These are phyloP conservation scores for Megaceryle alcyon DNA, from an alignment of 2,797 vertebrate genomes.

Conservation along the genomic window DNA sequence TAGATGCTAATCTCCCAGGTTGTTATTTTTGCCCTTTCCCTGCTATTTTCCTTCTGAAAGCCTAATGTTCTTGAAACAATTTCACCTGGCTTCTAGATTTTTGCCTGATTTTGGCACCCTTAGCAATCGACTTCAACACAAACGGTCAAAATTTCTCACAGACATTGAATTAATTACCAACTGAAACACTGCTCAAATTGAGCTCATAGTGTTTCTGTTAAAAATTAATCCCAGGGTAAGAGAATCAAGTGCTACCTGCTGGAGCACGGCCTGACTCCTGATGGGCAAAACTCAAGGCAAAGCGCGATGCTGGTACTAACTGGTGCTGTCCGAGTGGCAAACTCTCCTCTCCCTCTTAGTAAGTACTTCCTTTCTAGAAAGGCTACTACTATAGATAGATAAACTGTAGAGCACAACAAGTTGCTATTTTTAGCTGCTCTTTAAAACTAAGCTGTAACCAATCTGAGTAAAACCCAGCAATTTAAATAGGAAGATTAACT, in stretches of 20 bases:
- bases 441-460: slow-evolving; percentile 66
- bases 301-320: not conserved
- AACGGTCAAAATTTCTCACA: not conserved
- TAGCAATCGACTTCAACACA: not conserved
- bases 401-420: slow-evolving; percentile 39
- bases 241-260: not conserved
- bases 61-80: not conserved
- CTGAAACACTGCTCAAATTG: not conserved
- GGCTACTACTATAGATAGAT: slow-evolving; percentile 50
- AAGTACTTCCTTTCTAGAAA: slow-evolving; percentile 38
- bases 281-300: not conserved
- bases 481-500: slow-evolving; percentile 65
- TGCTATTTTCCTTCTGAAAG: not conserved
- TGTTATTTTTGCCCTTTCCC: not conserved
- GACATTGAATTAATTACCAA: not conserved
- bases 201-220: not conserved
- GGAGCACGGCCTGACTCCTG: not conserved
- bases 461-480: slow-evolving; percentile 58
- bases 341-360: not conserved
- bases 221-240: not conserved
- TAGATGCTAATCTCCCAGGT: not conserved
- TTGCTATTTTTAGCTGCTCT: slow-evolving; percentile 65
- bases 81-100: not conserved
- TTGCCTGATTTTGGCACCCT: not conserved
- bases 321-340: not conserved